Base-by-base conservation (phyloP, 2,888 invertebrate species). In the Hirtodrosophila alboralis region DNA sequence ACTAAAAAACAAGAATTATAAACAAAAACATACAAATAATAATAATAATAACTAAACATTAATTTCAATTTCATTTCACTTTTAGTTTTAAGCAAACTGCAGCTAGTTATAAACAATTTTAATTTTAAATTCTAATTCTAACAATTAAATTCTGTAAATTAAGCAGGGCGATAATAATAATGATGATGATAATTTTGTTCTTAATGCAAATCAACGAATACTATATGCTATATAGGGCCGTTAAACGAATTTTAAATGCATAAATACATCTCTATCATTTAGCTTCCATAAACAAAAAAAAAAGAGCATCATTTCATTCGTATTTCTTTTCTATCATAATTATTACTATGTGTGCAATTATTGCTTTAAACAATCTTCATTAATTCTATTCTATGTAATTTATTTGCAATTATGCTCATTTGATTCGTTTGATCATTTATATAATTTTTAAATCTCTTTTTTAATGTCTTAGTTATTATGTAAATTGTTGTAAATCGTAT, bases 331-430 rank as follows among this genome's bases (percentile, higher is more conserved):
- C 36, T 54, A 52, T 53, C 44, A 43, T 49, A 27, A 37, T 43
- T 40, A 56, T 30, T 40, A 80, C 60, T 64, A 84, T 85, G 80
- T 85, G 80, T 85, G 80, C 86, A 85, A 80, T 84, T 83, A 79
- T 65, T 85, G 80, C 86, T 80, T 83, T 75, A 64, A 68, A 58
- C 9, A n/a, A n/a, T 9, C 44, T 56, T 81, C 59, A 75, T 74
- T 60, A 40, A 36, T 61, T 58, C 52, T 40, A 63, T 61, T 58
- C 52, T 41, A 63, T 61, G 57, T 68, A 48, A 81, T 75, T 83
- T 66, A 75, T 83, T 67, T 69, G 67, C 60, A 59, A 49, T 56
- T 54, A 16, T 58, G 68, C 58, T 66, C 58, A 80, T 73, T 57
- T 40, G 3, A 36, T 54, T 65, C 36, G 33, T 14, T 54, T 58